Base-by-base conservation (phyloP, 2,888 invertebrate species). In the Sarcophaga variegata region DNA sequence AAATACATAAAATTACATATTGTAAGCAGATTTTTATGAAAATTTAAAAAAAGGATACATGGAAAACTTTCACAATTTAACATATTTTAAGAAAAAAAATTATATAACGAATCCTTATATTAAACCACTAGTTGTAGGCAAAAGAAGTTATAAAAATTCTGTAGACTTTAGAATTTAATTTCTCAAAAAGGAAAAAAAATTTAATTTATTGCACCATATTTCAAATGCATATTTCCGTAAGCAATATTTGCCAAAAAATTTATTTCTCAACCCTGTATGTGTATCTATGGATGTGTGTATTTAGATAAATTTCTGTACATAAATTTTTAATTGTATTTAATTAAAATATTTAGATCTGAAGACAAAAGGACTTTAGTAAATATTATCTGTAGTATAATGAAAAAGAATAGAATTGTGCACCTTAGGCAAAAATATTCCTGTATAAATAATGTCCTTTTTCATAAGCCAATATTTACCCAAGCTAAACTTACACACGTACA, bases 401-500 rank as follows among this genome's bases (percentile, higher is more conserved):
- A 64, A 70, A 45, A 22, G 17, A 49, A 67, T 71, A 22, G 74
- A 71, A 76, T 10, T 27, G 77, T 60, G 69, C 78, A 78, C 75
- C 74, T 81, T 62, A 87, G 70, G 78, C 80, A 76, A 67, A 69
- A 74, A 82, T 70, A 84, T 72, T 82, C 59, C 49, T 72, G 49
- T 67, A 75, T 78, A 84, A 84, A 87, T 84, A 81, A 87, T 87
- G 79, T 79, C 63, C 60, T 66, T 81, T 80, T 72, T 75, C 49
- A 59, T 63, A 82, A 72, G 69, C 45, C 67, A 78, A 81, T 83
- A 63, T 75, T 74, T 80, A 47, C 17, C 62, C 64, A 37, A 71
- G 66, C 27, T 49, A 27, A 67, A 60, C 60, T 37, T 12, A 12
- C 47, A 47, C 59, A 63, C 69, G 66, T 17, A 14, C n/a, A 59